phyloP scores from a whole-genome alignment of 2,888 invertebrate genomes.

The Ophion ellenae region DNA sequence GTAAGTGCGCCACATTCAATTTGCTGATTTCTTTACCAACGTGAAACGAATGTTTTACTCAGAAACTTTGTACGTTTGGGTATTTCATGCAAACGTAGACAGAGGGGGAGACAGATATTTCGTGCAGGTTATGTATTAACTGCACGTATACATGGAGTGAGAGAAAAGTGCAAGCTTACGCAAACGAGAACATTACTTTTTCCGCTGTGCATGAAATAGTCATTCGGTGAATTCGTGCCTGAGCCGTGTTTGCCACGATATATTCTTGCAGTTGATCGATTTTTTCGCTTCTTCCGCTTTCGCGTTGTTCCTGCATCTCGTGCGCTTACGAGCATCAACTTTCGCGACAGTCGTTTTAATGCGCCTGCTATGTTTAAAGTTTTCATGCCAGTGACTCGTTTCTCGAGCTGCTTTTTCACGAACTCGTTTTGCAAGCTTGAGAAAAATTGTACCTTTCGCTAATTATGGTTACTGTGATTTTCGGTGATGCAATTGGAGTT shows the following conservation, averaged over 20 bases:
- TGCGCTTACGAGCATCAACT: slow-evolving; percentile 40
- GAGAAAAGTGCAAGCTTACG: slow-evolving; percentile 6
- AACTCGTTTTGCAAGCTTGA: slow-evolving; percentile 13
- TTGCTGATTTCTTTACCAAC: slow-evolving; percentile 72
- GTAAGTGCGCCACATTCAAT: slow-evolving; percentile 73
- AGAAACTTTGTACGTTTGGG: slow-evolving; percentile 61
- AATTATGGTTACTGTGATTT: neutral
- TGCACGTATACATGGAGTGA: slow-evolving; percentile 19
- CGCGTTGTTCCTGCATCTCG: slow-evolving; percentile 23
- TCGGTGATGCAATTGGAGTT: neutral
- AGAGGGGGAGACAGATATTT: slow-evolving; percentile 34
- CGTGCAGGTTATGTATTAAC: slow-evolving; percentile 50
- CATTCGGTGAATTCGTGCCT: slow-evolving; percentile 61
- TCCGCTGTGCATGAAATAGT: slow-evolving; percentile 43
- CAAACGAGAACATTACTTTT: slow-evolving; percentile 31
- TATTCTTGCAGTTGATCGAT: slow-evolving; percentile 35
- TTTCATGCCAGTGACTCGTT: slow-evolving; percentile 46
- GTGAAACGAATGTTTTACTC: slow-evolving; percentile 64
- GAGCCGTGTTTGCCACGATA: slow-evolving; percentile 55
- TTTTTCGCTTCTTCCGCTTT: slow-evolving; percentile 40
- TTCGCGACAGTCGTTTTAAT: slow-evolving; percentile 14
- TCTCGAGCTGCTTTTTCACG: slow-evolving; percentile 24
- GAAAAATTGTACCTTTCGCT: neutral
- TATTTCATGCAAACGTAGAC: slow-evolving; percentile 16
- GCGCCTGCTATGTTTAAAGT: slow-evolving; percentile 34